A percentile compares a stretch with the other conserved stretches of the same genome.
These are phyloP conservation scores for Lamellibrachia columna DNA, from an alignment of 2,888 invertebrate species.

Conservation along the genomic window DNA sequence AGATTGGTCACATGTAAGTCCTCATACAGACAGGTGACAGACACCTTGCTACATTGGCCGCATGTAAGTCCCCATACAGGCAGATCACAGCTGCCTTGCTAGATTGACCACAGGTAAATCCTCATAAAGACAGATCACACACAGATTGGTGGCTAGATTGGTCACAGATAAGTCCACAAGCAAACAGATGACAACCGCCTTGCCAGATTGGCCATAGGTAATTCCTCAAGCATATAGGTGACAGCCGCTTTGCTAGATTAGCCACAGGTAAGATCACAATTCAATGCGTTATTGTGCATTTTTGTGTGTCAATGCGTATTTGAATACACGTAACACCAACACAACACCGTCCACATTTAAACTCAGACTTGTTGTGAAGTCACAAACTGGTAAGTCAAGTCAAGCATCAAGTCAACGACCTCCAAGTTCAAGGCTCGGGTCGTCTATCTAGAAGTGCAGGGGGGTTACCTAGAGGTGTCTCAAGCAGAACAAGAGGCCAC, in stretches of 20 bases:
- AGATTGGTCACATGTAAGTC: conserved; percentile 87
- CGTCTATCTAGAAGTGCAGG: too few species aligned
- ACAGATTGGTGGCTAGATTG: conserved; percentile 93
- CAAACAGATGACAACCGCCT: conserved; percentile 94
- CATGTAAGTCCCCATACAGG: conserved; percentile 68
- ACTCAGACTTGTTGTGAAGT: background rate
- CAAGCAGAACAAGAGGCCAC: too few species aligned
- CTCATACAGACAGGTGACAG: too few species aligned
- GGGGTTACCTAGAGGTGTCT: too few species aligned
- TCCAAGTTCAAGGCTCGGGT: too few species aligned
- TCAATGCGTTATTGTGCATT: background rate
- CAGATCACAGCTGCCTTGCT: conserved; percentile 96
- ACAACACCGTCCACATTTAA: background rate
- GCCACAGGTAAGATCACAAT: background rate
- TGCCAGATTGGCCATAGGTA: conserved; percentile 92
- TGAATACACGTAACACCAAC: background rate
- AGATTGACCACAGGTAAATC: conserved; percentile 87
- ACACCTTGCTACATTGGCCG: conserved; percentile 84
- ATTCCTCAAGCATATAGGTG: conserved; percentile 79
- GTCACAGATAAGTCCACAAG: conserved; percentile 75
- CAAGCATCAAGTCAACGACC: too few species aligned
- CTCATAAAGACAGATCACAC: conserved; percentile 76
- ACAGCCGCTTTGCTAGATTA: conserved; percentile 78
- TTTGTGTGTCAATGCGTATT: background rate
- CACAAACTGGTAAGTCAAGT: too few species aligned